Evolutionary conservation across 2,888 invertebrate genomes (phyloP), one percentile per base, ranked within the genome.

Genomic region (Entomobrya multifasciata): DNA sequence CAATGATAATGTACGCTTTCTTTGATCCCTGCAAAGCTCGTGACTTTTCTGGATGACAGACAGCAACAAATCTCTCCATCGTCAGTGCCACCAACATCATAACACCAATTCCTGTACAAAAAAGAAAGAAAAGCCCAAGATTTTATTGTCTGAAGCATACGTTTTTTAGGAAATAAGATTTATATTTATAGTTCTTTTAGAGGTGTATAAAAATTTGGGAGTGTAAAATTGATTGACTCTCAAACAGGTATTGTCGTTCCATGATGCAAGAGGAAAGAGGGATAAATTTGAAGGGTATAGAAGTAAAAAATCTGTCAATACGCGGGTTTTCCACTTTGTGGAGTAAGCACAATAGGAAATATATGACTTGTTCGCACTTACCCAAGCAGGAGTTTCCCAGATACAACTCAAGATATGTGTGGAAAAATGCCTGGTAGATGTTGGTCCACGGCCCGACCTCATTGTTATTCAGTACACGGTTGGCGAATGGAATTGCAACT

Each of bases 81-180:
- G 96, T 96, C 90, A 96, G 93, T 11, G 95, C 95, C 77, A 96
- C 93, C 15, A 96, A 94, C 95, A 96, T 95, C 94, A 96, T 94
- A 1, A 96, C 96, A 80, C 96, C 95, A n/a, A 95, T 94, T 49
- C 96, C 94, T 94, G 92, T 11, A 30, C 77, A 76, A n/a, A 36
- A 70, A 70, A 27, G 6, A 70, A 44, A 4, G 17, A 8, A 5
- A 1, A 70, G 10, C n/a, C 41, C 17, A 17, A 44, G 3, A 36
- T 20, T 44, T 70, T 44, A 20, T 13, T 44, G 17, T 11, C 5
- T 5, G 44, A 13, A 36, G 10, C n/a, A n/a, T n/a, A n/a, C n/a
- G n/a, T n/a, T n/a, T n/a, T n/a, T n/a, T n/a, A n/a, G n/a, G n/a
- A n/a, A n/a, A n/a, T n/a, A n/a, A n/a, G n/a, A n/a, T n/a, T n/a